phyloP scores from a whole-genome alignment of 37 sponge, comb jelly and placozoan genomes.

The Crambe crambe region DNA sequence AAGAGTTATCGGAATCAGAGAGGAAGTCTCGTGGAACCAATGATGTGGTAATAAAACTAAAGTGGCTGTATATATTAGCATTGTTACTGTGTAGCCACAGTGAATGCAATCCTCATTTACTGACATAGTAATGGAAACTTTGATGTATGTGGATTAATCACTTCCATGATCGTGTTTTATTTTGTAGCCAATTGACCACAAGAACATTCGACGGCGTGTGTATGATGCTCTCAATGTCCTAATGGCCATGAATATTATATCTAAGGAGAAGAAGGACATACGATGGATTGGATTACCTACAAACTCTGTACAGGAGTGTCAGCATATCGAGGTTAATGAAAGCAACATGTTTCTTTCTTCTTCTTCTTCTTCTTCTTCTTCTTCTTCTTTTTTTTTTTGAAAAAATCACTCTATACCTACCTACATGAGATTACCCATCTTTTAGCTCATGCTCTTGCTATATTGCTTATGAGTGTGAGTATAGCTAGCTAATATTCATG shows the following conservation, averaged over 20 bases:
- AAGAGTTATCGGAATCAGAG: slow-evolving; percentile 81
- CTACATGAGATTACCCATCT: not conserved
- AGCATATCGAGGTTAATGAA: slow-evolving; percentile 77
- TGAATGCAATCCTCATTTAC: not conserved
- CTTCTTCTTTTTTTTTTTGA: too few species aligned
- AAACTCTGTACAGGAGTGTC: slow-evolving; percentile 92
- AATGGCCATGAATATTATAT: slow-evolving; percentile 98
- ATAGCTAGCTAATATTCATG: not conserved
- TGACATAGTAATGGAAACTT: too few species aligned
- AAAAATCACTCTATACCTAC: not conserved
- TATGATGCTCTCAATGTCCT: slow-evolving; percentile 98
- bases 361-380: slow-evolving; percentile 8
- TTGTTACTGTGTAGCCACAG: not conserved
- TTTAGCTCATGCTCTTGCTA: not conserved
- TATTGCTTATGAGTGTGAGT: not conserved
- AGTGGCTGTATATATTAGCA: not conserved
- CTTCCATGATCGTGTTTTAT: not conserved
- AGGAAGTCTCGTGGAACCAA: slow-evolving; percentile 12
- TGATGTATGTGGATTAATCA: not conserved
- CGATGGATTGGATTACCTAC: slow-evolving; percentile 96
- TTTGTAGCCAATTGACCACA: slow-evolving; percentile 85
- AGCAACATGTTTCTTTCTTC: not conserved
- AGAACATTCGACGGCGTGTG: slow-evolving; percentile 93
- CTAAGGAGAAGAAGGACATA: slow-evolving; percentile 97
- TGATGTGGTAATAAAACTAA: slow-evolving; percentile 5